These are phyloP conservation scores for Rapana venosa DNA, from an alignment of 2,888 invertebrate genomes.

Conservation along the genomic window DNA sequence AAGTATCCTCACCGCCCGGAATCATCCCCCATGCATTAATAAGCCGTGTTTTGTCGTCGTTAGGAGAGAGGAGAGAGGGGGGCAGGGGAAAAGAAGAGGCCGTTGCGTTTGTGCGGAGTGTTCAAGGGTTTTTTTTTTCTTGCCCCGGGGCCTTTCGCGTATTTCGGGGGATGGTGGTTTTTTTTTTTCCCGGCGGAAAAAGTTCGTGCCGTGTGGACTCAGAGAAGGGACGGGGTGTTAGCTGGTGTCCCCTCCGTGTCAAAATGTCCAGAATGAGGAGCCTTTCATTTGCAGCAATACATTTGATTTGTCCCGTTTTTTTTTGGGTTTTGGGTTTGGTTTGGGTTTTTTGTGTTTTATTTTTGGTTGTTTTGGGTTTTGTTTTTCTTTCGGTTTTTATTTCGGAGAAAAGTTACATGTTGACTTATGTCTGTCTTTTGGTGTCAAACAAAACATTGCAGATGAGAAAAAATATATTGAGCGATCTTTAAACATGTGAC, in stretches of 20 bases:
- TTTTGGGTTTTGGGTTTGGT: background rate
- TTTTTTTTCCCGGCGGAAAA: too few relatives aligned
- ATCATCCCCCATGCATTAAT: background rate
- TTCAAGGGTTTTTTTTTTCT: background rate
- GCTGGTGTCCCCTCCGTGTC: background rate
- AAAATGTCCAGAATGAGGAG: slow-evolving; percentile 10
- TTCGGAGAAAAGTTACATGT: too few relatives aligned
- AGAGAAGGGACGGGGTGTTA: too few relatives aligned
- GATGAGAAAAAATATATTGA: too few relatives aligned
- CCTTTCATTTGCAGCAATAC: slow-evolving; percentile 21
- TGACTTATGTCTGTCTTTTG: too few relatives aligned
- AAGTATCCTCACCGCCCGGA: background rate
- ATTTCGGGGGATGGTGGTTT: too few relatives aligned
- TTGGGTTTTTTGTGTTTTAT: background rate
- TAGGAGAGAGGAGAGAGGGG: background rate
- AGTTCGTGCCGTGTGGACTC: too few relatives aligned
- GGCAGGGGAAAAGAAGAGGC: background rate
- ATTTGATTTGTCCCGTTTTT: background rate
- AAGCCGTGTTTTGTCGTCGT: background rate
- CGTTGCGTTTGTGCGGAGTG: background rate
- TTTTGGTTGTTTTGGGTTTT: background rate
- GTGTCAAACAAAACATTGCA: too few relatives aligned
- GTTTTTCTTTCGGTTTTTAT: too few relatives aligned
- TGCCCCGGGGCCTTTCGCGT: too few relatives aligned
- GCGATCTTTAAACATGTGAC: too few relatives aligned